Conservation (phyloP, 2,888 invertebrate species). For the Cylloceria caligata region DNA sequence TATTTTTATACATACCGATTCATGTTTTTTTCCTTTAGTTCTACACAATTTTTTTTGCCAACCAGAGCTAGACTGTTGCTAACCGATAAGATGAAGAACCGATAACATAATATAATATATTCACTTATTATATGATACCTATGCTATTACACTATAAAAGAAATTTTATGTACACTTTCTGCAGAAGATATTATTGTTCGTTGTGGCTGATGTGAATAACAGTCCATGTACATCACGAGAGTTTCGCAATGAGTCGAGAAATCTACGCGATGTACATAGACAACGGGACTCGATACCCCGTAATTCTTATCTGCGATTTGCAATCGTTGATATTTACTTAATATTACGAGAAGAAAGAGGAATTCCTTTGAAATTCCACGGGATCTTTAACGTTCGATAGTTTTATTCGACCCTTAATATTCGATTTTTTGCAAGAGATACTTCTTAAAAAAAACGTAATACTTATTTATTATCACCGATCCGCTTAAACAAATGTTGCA, state of each 20-base stretch:
- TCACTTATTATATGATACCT: too few species aligned
- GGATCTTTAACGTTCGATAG: neutral
- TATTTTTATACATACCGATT: too few species aligned
- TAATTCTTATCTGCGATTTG: conserved; percentile 20
- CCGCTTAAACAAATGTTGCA: neutral
- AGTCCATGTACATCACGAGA: conserved; percentile 6
- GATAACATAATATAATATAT: too few species aligned
- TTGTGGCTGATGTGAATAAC: conserved; percentile 21
- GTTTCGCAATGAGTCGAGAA: conserved; percentile 9
- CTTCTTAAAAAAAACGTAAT: too few species aligned
- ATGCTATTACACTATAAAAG: too few species aligned
- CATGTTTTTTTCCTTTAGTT: too few species aligned
- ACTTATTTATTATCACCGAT: neutral
- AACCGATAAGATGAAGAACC: too few species aligned
- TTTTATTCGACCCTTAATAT: neutral
- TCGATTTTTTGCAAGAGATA: too few species aligned
- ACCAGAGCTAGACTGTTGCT: too few species aligned
- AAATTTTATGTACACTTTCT: neutral
- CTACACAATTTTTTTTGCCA: too few species aligned
- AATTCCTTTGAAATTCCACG: conserved; percentile 8
- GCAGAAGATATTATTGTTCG: conserved; percentile 2
- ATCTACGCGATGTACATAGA: conserved; percentile 10
- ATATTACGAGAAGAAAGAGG: conserved; percentile 1
- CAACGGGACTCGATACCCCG: conserved; percentile 37
- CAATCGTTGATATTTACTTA: conserved; percentile 31